phyloP scores from a whole-genome alignment of 2,797 vertebrate genomes.

The Takifugu rubripes region DNA sequence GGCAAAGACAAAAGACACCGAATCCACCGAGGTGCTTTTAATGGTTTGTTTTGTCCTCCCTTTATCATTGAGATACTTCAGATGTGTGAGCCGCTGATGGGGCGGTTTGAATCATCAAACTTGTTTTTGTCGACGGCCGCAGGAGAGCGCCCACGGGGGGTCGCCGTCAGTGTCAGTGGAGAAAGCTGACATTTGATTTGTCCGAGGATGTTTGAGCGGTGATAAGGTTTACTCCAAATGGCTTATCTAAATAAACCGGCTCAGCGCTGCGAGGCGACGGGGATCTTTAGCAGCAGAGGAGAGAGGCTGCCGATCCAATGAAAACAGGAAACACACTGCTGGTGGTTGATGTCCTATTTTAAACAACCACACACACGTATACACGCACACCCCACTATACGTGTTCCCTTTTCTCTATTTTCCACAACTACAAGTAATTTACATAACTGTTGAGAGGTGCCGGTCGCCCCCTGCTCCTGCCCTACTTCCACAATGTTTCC shows the following conservation, averaged over 20 bases:
- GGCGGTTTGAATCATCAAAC: background rate
- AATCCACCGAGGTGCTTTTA: slow-evolving; percentile 33
- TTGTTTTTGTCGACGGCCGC: background rate
- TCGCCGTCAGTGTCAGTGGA: background rate
- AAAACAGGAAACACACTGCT: slow-evolving; percentile 52
- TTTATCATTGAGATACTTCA: slow-evolving; percentile 39
- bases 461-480: slow-evolving; percentile 58
- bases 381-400: slow-evolving; percentile 5
- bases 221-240: slow-evolving; percentile 7
- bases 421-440: slow-evolving; percentile 51
- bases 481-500: slow-evolving; percentile 73
- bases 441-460: slow-evolving; percentile 62
- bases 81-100: slow-evolving; percentile 1
- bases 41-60: slow-evolving; percentile 42
- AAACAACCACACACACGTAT: slow-evolving; percentile 4
- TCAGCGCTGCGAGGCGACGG: slow-evolving; percentile 1
- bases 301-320: slow-evolving; percentile 35
- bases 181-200: slow-evolving; percentile 4
- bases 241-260: slow-evolving; percentile 29
- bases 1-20: slow-evolving; percentile 47
- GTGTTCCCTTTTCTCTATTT: slow-evolving; percentile 30
- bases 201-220: slow-evolving; percentile 12
- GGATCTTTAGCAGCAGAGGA: slow-evolving; percentile 14
- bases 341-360: slow-evolving; percentile 44
- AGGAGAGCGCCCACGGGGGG: background rate